These are phyloP conservation scores for Eulemur rubriventer DNA, from an alignment of 2,797 vertebrate genomes.

Conservation along the genomic window DNA sequence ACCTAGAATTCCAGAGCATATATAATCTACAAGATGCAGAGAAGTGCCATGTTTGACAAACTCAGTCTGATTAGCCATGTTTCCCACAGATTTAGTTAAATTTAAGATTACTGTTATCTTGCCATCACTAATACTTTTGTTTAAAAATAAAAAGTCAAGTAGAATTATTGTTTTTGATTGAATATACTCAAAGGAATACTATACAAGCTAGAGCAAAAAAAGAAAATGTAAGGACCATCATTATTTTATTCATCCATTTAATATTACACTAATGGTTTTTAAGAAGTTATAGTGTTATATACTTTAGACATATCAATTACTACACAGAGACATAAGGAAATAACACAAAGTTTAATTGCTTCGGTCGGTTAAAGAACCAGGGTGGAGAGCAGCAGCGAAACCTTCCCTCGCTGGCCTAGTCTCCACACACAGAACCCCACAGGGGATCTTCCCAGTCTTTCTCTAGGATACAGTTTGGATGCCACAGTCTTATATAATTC, in stretches of 20 bases:
- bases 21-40: background rate
- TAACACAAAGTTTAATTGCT: background rate
- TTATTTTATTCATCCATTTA: background rate
- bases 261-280: background rate
- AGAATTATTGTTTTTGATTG: background rate
- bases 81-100: background rate
- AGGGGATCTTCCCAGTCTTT: background rate
- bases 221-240: background rate
- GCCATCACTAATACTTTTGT: background rate
- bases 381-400: background rate
- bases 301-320: slow-evolving; percentile 30
- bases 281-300: background rate
- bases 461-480: background rate
- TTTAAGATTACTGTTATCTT: background rate
- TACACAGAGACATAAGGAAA: background rate
- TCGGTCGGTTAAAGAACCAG: background rate
- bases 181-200: background rate
- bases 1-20: background rate
- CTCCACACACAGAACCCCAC: background rate
- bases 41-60: background rate
- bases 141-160: background rate
- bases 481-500: background rate
- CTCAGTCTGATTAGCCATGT: background rate
- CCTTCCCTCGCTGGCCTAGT: background rate
- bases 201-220: background rate